Evolutionary conservation across 2,888 invertebrate species (phyloP).

Genomic region (Zelleria hepariella): DNA sequence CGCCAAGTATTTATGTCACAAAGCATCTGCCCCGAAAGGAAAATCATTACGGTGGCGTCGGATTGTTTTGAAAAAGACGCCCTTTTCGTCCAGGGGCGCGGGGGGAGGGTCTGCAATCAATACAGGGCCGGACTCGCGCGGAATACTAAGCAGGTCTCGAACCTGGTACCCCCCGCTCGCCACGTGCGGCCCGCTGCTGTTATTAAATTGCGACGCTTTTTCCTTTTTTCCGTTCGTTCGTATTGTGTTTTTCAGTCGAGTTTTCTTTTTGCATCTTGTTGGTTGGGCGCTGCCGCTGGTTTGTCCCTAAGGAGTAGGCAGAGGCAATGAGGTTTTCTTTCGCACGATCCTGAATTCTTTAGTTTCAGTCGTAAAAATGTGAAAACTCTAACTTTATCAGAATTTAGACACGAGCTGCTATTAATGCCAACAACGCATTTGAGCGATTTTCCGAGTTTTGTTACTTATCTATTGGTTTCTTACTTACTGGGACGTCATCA

Average conservation of each 20-base stretch:
- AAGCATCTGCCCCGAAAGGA: constrained; percentile 37
- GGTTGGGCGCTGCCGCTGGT: neutral
- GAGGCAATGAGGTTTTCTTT: neutral
- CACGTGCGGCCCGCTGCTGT: constrained; percentile 18
- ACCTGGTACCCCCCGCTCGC: constrained; percentile 23
- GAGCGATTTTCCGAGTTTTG: too few species aligned
- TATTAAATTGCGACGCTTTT: constrained; percentile 1
- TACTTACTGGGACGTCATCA: too few species aligned
- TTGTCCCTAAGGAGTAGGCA: neutral
- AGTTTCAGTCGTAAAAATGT: too few species aligned
- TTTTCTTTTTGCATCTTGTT: neutral
- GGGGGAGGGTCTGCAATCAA: constrained; percentile 71
- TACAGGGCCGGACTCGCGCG: constrained; percentile 73
- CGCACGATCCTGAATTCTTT: too few species aligned
- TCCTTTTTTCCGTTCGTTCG: neutral
- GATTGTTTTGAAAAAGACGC: neutral
- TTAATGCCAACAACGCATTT: too few species aligned
- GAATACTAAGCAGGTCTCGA: constrained; percentile 70
- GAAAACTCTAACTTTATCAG: too few species aligned
- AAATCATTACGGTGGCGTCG: neutral
- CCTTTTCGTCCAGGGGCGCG: constrained; percentile 14
- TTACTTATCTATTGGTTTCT: too few species aligned
- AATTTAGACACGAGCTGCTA: too few species aligned
- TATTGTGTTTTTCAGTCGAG: neutral
- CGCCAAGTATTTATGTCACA: constrained; percentile 76